Evolutionary conservation across 2,797 vertebrate species (phyloP), one percentile per base, ranked within the genome.

Genomic region (Tauraco hartlaubi): DNA sequence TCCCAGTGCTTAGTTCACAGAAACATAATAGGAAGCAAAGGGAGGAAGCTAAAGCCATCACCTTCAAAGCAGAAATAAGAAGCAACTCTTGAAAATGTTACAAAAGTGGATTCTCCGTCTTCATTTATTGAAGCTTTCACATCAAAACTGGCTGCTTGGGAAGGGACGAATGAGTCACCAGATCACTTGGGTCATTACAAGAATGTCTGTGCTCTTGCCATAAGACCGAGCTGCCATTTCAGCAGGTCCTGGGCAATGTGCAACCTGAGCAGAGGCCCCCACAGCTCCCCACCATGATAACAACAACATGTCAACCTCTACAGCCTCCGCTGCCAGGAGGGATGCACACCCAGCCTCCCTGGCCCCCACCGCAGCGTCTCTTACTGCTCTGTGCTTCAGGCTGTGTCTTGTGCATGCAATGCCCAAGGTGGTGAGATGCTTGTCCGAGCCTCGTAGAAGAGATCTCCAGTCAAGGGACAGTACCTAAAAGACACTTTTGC

Each of bases 21-120:
- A 46, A 91, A 81, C 37, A 39, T 7, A 85, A 85, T 10, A 37
- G 56, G 44, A 82, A 89, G 44, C n/a, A 77, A 82, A 85, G 54
- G 19, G 33, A 87, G 5, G 61, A 88, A 89, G 52, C 72, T 59
- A 67, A 85, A 95, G 75, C 37, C 44, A 46, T 35, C 84, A 58
- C 68, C 86, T 95, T 95, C 88, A 94, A 92, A 95, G 46, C 9
- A 85, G 87, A 92, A 89, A 88, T 33, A 78, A 68, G 82, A 91
- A 95, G 66, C 28, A 90, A 23, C 43, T 64, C 68, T 62, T 81
- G 51, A 54, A 90, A 92, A 51, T 11, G 19, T 35, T 78, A 90
- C 35, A 74, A 33, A 85, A 85, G 84, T 54, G 58, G 72, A 90
- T 90, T 83, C 79, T 93, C 91, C 59, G 46, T 68, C 84, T 90